A percentile compares a stretch with the other conserved stretches of the same genome.
Conservation (phyloP, 2,113 vertebrate species). For the Sciurus niger region DNA sequence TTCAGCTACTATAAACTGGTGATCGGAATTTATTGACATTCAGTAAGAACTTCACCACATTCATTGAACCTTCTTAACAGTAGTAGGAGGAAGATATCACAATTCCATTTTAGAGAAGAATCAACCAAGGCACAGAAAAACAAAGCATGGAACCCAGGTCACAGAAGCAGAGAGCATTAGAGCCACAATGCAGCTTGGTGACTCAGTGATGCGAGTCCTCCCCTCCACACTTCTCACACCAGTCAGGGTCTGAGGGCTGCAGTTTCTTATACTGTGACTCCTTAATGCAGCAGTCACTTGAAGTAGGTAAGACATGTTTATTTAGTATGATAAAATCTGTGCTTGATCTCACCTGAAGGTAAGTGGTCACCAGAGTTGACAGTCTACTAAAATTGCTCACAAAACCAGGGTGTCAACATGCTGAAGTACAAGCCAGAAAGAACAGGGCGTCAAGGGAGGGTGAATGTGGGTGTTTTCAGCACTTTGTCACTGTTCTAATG, state of each 20-base stretch:
- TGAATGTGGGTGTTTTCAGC: slow-evolving; percentile 47
- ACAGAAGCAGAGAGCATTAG: not conserved
- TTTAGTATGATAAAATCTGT: not conserved
- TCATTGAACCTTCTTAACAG: not conserved
- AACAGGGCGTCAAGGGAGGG: not conserved
- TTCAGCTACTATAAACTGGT: not conserved
- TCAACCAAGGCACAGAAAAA: slow-evolving; percentile 39
- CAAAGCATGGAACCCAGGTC: not conserved
- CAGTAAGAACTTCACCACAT: not conserved
- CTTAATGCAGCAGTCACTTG: not conserved
- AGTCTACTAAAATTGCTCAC: not conserved
- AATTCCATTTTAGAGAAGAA: slow-evolving; percentile 40
- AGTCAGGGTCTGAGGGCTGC: not conserved
- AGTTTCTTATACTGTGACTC: not conserved
- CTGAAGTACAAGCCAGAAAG: not conserved
- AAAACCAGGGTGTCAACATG: not conserved
- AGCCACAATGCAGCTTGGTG: not conserved
- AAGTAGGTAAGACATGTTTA: not conserved
- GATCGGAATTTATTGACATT: not conserved
- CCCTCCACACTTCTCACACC: not conserved
- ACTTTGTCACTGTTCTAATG: slow-evolving; percentile 40
- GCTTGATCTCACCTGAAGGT: not conserved
- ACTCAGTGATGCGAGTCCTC: not conserved
- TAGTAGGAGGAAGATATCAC: not conserved
- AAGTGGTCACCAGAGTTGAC: not conserved